Conservation (phyloP, 2,113 vertebrate species). For the Penelope pileata region DNA sequence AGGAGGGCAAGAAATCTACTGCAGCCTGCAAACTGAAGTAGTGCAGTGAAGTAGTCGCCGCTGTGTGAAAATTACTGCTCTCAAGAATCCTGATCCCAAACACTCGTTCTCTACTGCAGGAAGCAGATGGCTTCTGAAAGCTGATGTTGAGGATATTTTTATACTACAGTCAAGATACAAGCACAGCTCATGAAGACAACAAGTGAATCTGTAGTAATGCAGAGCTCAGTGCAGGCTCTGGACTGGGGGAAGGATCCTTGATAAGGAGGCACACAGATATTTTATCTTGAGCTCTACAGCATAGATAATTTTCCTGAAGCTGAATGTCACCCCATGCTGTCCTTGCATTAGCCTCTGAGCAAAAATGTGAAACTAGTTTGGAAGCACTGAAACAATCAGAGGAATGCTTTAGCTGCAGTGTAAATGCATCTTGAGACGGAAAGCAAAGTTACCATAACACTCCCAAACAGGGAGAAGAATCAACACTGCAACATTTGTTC, state of each 20-base stretch:
- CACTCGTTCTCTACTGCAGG: neutral
- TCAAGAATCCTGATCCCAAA: slow-evolving; percentile 10
- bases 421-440: neutral
- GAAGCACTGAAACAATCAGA: neutral
- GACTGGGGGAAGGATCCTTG: neutral
- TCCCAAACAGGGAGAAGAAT: neutral
- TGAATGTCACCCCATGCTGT: neutral
- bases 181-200: neutral
- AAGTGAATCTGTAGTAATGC: rapidly evolving
- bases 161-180: neutral
- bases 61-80: neutral
- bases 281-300: neutral
- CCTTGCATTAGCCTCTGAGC: neutral
- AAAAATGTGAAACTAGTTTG: neutral
- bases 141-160: slow-evolving; percentile 8
- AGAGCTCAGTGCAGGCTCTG: neutral
- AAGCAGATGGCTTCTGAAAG: slow-evolving; percentile 48
- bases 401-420: neutral
- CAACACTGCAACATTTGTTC: neutral
- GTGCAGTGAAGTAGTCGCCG: neutral
- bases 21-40: neutral
- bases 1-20: neutral
- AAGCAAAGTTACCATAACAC: rapidly evolving
- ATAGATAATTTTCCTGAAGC: neutral
- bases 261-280: rapidly evolving